Evolutionary conservation across 2,797 vertebrate genomes (phyloP).

Genomic region (Aeoliscus strigatus): DNA sequence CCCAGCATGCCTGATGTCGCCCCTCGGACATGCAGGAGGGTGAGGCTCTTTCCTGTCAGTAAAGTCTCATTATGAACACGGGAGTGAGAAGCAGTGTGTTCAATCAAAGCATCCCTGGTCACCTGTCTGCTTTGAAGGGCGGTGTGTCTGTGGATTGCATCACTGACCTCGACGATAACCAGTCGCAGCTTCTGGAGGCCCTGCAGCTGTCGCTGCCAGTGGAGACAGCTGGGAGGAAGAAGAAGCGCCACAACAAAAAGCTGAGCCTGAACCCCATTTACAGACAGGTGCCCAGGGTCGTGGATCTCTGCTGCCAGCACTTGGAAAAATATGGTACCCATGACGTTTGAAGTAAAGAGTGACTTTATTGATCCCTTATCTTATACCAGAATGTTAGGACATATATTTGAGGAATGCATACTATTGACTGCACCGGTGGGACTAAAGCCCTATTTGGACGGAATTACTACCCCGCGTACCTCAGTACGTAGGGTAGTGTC

Average conservation of each 20-base stretch:
- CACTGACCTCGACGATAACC: conserved; percentile 93
- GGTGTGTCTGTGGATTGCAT: conserved; percentile 97
- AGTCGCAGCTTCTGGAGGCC: conserved; percentile 91
- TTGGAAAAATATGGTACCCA: conserved; percentile 93
- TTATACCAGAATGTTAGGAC: no score
- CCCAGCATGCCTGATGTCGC: conserved; percentile 88
- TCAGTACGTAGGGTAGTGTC: no score
- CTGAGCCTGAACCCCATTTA: conserved; percentile 95
- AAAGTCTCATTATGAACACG: no score
- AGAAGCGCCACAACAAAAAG: conserved; percentile 90
- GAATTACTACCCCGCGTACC: no score
- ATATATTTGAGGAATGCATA: no score
- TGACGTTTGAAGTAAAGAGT: no score
- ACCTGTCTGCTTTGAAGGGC: no score
- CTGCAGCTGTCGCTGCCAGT: conserved; percentile 91
- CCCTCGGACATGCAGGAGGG: conserved; percentile 83
- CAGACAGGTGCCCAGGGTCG: conserved; percentile 89
- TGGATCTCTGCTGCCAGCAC: conserved; percentile 93
- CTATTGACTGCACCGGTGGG: no score
- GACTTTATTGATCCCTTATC: no score
- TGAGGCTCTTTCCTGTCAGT: no score
- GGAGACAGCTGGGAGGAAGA: conserved; percentile 86
- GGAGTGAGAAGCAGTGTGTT: not conserved
- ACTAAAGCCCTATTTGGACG: no score
- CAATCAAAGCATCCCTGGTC: conserved; percentile 42